Evolutionary conservation across 1,140 invertebrate species (phyloP), one percentile per base, ranked within the genome.

Genomic region (Dendroctonus ponderosae): DNA sequence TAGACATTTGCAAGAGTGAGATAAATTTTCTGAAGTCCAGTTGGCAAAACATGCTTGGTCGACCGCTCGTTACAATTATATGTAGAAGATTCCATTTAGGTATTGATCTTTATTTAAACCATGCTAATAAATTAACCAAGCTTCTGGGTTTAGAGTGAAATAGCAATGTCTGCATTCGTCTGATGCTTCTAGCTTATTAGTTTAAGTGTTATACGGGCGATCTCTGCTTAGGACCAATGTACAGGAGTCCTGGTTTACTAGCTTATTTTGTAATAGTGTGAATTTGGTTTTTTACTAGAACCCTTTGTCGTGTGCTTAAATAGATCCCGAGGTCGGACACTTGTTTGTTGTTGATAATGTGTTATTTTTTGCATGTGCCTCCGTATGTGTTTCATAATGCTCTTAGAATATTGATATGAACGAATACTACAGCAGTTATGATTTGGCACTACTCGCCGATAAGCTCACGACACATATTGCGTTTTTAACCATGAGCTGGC

Each of bases 1-100:
- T 97, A 80, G 95, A 97, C 85, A 96, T 93, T 80, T 93, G 96
- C 84, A 96, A 94, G 85, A 91, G 91, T 75, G 93, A 96, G 85
- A 91, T 97, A 77, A 92, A 94, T 87, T 96, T 96, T 85, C 88
- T 97, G 82, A 96, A 96, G 84, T 94, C 91, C 72, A 92, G 90
- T 78, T 97, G 94, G 94, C 91, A 94, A 84, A 93, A 94, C 83
- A 91, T 95, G 82, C 87, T 94, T 78, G 94, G 94, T 71, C 85
- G 93, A 76, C 94, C 94, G 59, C 85, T 94, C 75, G 90, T 96
- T 78, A 91, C 94, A 70, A 87, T 97, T 82, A 88, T 91, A 75
- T 84, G 96, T 80, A 90, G 91, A 83, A 87, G 89, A 80, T 85
- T 91, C 78, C 92, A 97, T 82, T 85, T 98, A 93, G 95, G 95